These are phyloP conservation scores for Dromas ardeola DNA, from an alignment of 2,113 vertebrate genomes.

Conservation along the genomic window DNA sequence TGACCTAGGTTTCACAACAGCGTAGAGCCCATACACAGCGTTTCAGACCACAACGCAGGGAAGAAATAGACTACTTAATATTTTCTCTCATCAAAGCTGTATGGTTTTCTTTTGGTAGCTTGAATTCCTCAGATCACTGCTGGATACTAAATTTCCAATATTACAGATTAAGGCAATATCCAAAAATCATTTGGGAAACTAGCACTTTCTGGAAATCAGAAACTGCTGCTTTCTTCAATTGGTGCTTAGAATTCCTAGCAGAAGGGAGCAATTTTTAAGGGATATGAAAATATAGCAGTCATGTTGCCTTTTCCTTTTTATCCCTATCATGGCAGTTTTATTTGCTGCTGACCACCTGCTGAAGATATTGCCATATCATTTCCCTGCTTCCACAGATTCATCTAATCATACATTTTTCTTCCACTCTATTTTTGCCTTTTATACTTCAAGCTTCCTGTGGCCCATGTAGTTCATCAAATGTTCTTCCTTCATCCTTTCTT, in stretches of 20 bases:
- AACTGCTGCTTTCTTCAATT: not conserved
- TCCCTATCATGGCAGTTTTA: not conserved
- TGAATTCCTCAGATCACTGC: not conserved
- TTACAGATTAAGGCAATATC: not conserved
- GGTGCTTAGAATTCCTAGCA: not conserved
- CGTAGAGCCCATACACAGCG: accelerated
- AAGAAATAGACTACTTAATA: not conserved
- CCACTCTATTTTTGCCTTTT: not conserved
- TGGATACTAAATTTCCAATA: not conserved
- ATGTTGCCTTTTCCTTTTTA: not conserved
- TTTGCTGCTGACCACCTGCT: not conserved
- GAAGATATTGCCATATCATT: not conserved
- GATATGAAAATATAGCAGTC: not conserved
- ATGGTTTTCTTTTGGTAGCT: not conserved
- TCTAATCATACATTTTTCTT: not conserved
- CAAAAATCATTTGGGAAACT: not conserved
- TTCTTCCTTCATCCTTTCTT: not conserved
- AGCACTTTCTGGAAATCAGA: not conserved
- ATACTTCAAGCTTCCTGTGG: not conserved
- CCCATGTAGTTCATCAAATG: not conserved
- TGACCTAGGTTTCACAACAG: not conserved
- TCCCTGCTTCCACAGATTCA: not conserved
- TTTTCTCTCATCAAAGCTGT: not conserved
- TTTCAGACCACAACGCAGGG: not conserved
- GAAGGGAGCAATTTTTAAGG: not conserved